These are phyloP conservation scores for Girardinus metallicus DNA, from an alignment of 2,797 vertebrate species.

Conservation along the genomic window DNA sequence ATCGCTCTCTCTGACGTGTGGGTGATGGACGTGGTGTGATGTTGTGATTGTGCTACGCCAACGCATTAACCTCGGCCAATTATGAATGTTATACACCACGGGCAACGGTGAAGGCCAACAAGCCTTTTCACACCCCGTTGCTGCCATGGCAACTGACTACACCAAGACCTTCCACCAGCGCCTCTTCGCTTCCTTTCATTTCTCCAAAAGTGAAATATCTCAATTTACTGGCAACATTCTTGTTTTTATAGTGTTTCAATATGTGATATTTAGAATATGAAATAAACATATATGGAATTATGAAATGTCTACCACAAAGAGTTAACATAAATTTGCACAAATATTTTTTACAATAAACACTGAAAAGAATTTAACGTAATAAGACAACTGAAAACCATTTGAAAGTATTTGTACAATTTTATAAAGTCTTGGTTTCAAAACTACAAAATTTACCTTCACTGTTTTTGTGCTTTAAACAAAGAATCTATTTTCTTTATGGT, in stretches of 20 bases:
- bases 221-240: conserved; percentile 6
- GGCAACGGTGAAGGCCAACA: conserved; percentile 67
- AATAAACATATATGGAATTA: background rate
- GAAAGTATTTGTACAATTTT: background rate
- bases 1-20: conserved; percentile 60
- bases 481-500: background rate
- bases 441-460: background rate
- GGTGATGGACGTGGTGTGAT: conserved; percentile 73
- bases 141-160: conserved; percentile 81
- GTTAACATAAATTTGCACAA: background rate
- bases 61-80: conserved; percentile 82
- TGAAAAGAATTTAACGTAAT: background rate
- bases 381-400: background rate
- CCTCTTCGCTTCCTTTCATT: conserved; percentile 41
- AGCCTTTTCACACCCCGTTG: conserved; percentile 72
- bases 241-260: background rate
- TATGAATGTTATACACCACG: conserved; percentile 77
- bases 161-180: conserved; percentile 46
- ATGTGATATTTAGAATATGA: background rate
- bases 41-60: conserved; percentile 66
- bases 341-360: background rate
- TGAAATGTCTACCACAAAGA: background rate
- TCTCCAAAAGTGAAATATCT: conserved; percentile 37
- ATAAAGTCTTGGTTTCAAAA: background rate
- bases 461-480: background rate